These are phyloP conservation scores for Bubo scandiacus DNA, from an alignment of 2,113 vertebrate genomes.

Conservation along the genomic window DNA sequence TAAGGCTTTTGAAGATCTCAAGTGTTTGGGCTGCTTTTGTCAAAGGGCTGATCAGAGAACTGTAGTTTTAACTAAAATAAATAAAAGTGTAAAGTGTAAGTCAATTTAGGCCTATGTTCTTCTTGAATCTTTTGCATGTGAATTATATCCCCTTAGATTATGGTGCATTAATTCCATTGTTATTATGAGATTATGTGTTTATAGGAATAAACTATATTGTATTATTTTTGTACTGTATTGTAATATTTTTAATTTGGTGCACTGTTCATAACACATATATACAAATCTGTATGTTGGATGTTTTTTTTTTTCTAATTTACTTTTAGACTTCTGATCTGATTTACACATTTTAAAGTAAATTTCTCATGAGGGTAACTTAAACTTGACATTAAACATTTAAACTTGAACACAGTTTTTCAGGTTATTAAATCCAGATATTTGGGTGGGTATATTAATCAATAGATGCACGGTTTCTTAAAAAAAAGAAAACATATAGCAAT, in stretches of 20 bases:
- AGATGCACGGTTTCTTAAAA: neutral
- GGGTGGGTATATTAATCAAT: neutral
- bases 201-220: neutral
- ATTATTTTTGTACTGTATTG: neutral
- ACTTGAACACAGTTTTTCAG: neutral
- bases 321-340: neutral
- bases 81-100: neutral
- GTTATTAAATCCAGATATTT: neutral
- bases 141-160: neutral
- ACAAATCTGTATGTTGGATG: neutral
- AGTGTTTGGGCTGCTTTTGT: neutral
- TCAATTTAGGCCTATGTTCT: neutral
- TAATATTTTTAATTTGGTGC: neutral
- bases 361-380: neutral
- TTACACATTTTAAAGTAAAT: neutral
- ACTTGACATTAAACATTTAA: neutral
- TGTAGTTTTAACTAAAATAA: neutral
- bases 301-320: neutral
- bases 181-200: neutral
- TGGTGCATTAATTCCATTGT: neutral
- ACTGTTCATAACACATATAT: neutral
- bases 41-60: neutral
- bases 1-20: neutral
- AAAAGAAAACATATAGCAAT: neutral
- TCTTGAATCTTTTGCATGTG: neutral